Evolutionary conservation across 2,113 vertebrate genomes (phyloP).

Genomic region (Pluvianellus socialis): DNA sequence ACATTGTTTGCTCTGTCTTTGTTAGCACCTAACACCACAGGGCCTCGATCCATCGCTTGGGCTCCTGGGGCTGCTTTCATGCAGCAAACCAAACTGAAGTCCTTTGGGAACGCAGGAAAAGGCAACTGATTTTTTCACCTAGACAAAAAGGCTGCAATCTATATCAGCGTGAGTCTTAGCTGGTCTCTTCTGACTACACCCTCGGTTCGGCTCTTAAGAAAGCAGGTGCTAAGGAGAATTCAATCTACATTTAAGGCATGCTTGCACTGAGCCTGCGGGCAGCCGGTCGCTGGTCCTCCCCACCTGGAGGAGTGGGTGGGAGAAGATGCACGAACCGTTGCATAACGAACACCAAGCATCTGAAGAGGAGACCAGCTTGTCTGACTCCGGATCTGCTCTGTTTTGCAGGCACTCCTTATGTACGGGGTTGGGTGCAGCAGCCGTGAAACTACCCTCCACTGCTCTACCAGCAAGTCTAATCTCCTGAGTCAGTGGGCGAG

Average conservation of each 20-base stretch:
- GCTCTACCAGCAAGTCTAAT: conserved; percentile 1
- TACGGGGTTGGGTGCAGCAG: neutral
- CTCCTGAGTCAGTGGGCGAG: neutral
- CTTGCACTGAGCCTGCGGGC: neutral
- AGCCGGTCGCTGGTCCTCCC: rapidly evolving
- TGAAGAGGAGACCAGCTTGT: neutral
- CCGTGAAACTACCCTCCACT: neutral
- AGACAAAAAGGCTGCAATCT: neutral
- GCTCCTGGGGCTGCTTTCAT: neutral
- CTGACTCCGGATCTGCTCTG: neutral
- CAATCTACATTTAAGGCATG: neutral
- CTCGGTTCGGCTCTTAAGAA: neutral
- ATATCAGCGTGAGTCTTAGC: neutral
- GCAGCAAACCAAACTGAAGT: neutral
- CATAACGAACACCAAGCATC: neutral
- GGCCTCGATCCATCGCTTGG: neutral
- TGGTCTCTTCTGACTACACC: neutral
- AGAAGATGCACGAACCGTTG: neutral
- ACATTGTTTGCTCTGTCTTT: neutral
- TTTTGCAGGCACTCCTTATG: rapidly evolving
- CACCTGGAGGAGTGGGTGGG: conserved; percentile 3
- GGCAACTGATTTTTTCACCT: neutral
- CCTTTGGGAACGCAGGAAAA: neutral
- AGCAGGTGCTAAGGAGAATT: neutral
- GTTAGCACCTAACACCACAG: neutral